Evolutionary conservation across 2,113 vertebrate species (phyloP).

Genomic region (human): DNA sequence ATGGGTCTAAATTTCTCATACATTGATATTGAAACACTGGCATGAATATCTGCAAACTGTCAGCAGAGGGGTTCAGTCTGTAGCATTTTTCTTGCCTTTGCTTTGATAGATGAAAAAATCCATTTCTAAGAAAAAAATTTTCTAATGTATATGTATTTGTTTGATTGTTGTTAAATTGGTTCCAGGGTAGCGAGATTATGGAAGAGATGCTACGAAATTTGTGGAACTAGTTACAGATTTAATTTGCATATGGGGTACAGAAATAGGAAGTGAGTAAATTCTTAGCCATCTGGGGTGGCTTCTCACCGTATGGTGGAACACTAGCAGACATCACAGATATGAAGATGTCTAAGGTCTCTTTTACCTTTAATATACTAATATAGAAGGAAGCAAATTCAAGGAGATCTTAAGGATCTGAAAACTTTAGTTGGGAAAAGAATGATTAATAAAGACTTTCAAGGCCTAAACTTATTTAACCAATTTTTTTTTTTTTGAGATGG

Average conservation of each 20-base stretch:
- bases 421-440: constrained; percentile 13
- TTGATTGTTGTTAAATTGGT: background rate
- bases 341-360: background rate
- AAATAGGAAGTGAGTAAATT: constrained; percentile 30
- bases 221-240: constrained; percentile 23
- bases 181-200: background rate
- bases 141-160: background rate
- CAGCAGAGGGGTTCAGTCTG: background rate
- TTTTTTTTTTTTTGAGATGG: no score
- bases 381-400: constrained; percentile 15
- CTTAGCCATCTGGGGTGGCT: background rate
- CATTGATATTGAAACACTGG: background rate
- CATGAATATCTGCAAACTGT: background rate
- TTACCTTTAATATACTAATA: background rate
- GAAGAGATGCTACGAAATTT: background rate
- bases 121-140: constrained; percentile 27
- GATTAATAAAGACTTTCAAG: constrained; percentile 17
- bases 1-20: background rate
- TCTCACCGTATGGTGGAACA: background rate
- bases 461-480: background rate
- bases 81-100: constrained; percentile 5
- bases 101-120: constrained; percentile 23
- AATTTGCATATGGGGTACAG: background rate
- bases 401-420: constrained; percentile 2
- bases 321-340: background rate